Evolutionary conservation across 2,888 invertebrate species (phyloP).

Genomic region (Sminthurides aquaticus): DNA sequence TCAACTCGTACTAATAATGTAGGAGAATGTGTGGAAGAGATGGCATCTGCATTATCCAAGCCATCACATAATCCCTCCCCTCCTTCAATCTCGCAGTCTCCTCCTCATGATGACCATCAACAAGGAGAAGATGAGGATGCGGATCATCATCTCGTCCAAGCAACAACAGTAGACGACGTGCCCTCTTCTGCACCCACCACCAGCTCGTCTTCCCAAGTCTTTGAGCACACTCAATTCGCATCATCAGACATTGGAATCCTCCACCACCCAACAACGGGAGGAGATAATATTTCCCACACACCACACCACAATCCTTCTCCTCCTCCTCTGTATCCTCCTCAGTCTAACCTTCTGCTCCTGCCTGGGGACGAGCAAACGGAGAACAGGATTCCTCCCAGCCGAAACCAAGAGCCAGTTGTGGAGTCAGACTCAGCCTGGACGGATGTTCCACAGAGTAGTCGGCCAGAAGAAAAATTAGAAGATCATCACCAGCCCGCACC

Average conservation of each 20-base stretch:
- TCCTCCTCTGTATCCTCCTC: too few relatives aligned
- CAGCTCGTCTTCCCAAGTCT: not conserved
- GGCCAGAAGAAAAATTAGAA: too few relatives aligned
- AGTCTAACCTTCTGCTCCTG: not conserved
- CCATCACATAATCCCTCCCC: too few relatives aligned
- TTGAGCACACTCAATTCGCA: not conserved
- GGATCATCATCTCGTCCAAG: too few relatives aligned
- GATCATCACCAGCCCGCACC: not conserved
- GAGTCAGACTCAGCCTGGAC: constrained; percentile 18
- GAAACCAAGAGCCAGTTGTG: constrained; percentile 11
- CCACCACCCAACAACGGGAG: not conserved
- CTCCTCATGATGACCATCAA: not conserved
- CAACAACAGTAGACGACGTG: not conserved
- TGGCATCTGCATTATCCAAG: too few relatives aligned
- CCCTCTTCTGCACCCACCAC: not conserved
- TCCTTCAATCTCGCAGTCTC: too few relatives aligned
- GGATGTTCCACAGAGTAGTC: constrained; percentile 19
- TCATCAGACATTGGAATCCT: not conserved
- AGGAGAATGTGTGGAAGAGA: not conserved
- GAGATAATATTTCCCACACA: too few relatives aligned
- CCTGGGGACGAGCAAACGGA: not conserved
- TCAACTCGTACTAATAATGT: too few relatives aligned
- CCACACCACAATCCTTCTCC: too few relatives aligned
- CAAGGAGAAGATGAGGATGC: not conserved
- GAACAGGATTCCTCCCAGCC: not conserved